A percentile compares a stretch with the other conserved stretches of the same genome.
phyloP scores from a whole-genome alignment of 2,797 vertebrate species.

The Pseudocheirus occidentalis region DNA sequence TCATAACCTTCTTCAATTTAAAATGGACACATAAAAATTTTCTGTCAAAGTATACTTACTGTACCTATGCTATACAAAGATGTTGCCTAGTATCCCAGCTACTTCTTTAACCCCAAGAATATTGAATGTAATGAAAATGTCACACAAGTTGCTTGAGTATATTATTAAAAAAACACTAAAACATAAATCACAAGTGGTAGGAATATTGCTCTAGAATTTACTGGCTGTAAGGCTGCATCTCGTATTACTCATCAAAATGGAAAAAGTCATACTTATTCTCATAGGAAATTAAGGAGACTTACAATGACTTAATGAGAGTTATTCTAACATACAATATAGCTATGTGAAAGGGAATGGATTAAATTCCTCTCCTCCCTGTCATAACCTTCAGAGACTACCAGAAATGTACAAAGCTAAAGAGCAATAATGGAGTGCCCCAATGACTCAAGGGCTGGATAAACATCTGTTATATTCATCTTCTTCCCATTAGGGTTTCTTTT shows the following conservation, averaged over 20 bases:
- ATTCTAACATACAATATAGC: slow-evolving; percentile 74
- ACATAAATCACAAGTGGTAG: slow-evolving; percentile 54
- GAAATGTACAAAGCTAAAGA: slow-evolving; percentile 57
- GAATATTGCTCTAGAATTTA: slow-evolving; percentile 73
- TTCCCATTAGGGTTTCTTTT: slow-evolving; percentile 30
- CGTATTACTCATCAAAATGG: slow-evolving; percentile 66
- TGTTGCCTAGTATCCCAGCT: slow-evolving; percentile 51
- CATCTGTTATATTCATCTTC: slow-evolving; percentile 48
- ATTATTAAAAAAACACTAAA: slow-evolving; percentile 70
- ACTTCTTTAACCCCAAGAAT: slow-evolving; percentile 72
- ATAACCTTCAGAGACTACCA: slow-evolving; percentile 61
- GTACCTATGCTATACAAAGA: slow-evolving; percentile 35
- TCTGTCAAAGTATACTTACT: slow-evolving; percentile 27
- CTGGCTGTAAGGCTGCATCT: slow-evolving; percentile 56
- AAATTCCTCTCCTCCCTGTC: slow-evolving; percentile 36
- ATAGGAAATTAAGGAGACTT: slow-evolving; percentile 75
- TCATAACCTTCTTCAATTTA: slow-evolving; percentile 32
- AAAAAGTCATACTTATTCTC: slow-evolving; percentile 73
- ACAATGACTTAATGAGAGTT: slow-evolving; percentile 68
- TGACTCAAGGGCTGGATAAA: slow-evolving; percentile 52
- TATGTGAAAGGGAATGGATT: slow-evolving; percentile 68
- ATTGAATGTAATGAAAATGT: slow-evolving; percentile 74
- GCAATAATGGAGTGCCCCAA: slow-evolving; percentile 67
- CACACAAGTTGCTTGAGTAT: slow-evolving; percentile 51
- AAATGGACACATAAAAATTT: slow-evolving; percentile 42